phyloP scores from a whole-genome alignment of 2,113 vertebrate species.

The Dipodomys ordii region DNA sequence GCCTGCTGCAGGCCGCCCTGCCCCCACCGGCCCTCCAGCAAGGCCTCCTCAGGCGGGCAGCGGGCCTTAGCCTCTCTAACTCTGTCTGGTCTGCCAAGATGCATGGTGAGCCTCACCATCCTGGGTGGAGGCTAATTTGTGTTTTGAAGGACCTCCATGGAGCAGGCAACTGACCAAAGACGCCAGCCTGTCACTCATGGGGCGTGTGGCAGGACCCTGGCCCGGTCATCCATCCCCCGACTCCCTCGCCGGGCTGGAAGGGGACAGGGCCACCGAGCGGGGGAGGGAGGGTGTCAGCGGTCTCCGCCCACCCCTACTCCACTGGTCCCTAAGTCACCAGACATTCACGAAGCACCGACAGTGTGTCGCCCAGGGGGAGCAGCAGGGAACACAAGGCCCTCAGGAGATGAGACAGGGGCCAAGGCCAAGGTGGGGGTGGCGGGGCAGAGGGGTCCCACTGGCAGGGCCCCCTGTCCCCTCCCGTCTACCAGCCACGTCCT shows the following conservation, averaged over 20 bases:
- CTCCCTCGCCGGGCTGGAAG: background rate
- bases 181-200: background rate
- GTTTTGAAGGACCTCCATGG: background rate
- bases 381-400: background rate
- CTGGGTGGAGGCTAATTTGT: no score
- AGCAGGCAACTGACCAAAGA: background rate
- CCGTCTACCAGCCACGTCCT: background rate
- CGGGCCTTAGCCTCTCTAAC: accelerated
- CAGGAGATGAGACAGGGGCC: background rate
- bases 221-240: no score
- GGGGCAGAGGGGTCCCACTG: background rate
- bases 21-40: no score
- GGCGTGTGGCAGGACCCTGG: no score
- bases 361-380: accelerated
- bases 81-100: background rate
- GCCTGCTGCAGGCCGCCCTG: no score
- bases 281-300: no score
- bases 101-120: background rate
- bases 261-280: background rate
- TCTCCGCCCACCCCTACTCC: no score
- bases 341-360: background rate
- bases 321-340: background rate
- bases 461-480: background rate
- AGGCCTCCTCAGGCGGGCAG: background rate
- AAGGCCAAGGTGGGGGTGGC: accelerated